A percentile compares a stretch with the other conserved stretches of the same genome.
These are phyloP conservation scores for Neocrepidodera transversa DNA, from an alignment of 2,888 invertebrate genomes.

Conservation along the genomic window DNA sequence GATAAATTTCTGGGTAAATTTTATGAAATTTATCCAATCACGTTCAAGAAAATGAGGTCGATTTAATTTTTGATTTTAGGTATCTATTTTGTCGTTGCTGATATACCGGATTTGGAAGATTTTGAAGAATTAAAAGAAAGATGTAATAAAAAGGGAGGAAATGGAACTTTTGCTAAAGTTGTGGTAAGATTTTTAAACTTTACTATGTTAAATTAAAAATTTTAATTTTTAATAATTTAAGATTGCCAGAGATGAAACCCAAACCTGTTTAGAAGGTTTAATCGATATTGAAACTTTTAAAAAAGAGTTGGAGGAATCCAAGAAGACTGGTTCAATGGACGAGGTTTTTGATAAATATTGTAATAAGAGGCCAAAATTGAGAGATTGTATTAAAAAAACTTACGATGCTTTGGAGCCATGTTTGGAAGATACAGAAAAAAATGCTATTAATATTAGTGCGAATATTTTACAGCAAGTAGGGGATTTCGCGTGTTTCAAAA, in stretches of 20 bases:
- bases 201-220: neutral
- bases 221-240: conserved; percentile 16
- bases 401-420: conserved; percentile 60
- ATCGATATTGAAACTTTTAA: conserved; percentile 67
- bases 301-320: conserved; percentile 62
- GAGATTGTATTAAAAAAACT: conserved; percentile 59
- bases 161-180: conserved; percentile 54
- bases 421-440: conserved; percentile 59
- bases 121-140: conserved; percentile 56
- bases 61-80: too few relatives aligned
- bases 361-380: conserved; percentile 59
- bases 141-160: conserved; percentile 60
- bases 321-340: conserved; percentile 65
- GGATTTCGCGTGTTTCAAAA: conserved; percentile 64
- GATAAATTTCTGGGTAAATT: too few relatives aligned
- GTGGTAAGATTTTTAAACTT: conserved; percentile 42
- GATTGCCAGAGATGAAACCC: conserved; percentile 55
- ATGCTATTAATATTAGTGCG: conserved; percentile 58
- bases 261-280: conserved; percentile 66
- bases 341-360: conserved; percentile 65
- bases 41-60: too few relatives aligned
- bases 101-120: conserved; percentile 55
- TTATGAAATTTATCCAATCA: too few relatives aligned
- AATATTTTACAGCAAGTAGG: conserved; percentile 62
- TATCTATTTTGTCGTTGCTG: conserved; percentile 40